A percentile compares a stretch with the other conserved stretches of the same genome.
These are phyloP conservation scores for Apteryx owenii DNA, from an alignment of 2,113 vertebrate species.

Conservation along the genomic window DNA sequence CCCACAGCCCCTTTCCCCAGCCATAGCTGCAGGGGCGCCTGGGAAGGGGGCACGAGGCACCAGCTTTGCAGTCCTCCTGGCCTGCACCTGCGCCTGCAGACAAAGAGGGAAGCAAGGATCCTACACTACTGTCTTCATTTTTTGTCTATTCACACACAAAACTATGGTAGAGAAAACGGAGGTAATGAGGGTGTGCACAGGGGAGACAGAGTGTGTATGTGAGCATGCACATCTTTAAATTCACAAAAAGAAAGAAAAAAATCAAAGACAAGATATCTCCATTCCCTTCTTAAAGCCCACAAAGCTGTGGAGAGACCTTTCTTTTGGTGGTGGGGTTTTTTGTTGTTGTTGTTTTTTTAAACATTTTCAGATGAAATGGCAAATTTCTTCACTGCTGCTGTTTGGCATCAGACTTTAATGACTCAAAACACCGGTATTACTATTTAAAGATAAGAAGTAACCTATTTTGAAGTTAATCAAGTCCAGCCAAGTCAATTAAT, in stretches of 20 bases:
- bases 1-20: background rate
- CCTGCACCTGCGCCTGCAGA: background rate
- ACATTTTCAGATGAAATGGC: background rate
- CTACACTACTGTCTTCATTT: too few species aligned
- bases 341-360: background rate
- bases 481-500: background rate
- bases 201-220: fast-evolving
- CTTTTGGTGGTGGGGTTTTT: background rate
- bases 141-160: background rate
- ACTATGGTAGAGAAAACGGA: background rate
- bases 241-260: background rate
- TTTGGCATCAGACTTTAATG: background rate
- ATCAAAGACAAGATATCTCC: background rate
- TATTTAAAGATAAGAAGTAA: background rate
- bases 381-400: background rate
- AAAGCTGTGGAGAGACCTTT: background rate
- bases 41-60: fast-evolving
- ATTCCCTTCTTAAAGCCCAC: background rate
- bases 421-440: background rate
- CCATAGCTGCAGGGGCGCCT: background rate
- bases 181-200: background rate
- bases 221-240: background rate
- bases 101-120: background rate
- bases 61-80: background rate
- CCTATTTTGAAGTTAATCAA: background rate